These are phyloP conservation scores for Oryzaephilus surinamensis DNA, from an alignment of 1,140 invertebrate genomes.

Conservation along the genomic window DNA sequence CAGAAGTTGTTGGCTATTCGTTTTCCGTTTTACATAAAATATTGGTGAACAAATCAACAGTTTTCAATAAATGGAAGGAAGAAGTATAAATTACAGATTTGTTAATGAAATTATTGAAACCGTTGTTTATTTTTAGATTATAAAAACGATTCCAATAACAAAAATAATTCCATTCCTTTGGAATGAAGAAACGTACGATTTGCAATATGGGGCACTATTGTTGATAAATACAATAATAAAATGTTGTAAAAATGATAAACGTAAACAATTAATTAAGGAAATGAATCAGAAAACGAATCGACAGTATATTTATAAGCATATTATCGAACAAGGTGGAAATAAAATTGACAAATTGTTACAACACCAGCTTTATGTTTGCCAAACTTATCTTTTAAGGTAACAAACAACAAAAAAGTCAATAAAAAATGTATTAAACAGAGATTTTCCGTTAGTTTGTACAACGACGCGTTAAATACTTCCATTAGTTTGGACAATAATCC, in stretches of 20 bases:
- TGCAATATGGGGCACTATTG: slow-evolving; percentile 22
- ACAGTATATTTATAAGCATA: slow-evolving; percentile 24
- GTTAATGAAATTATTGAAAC: neutral
- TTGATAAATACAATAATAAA: slow-evolving; percentile 27
- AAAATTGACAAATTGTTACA: slow-evolving; percentile 21
- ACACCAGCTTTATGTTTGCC: slow-evolving; percentile 28
- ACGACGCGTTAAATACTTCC: slow-evolving; percentile 17
- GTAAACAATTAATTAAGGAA: slow-evolving; percentile 23
- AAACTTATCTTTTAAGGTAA: slow-evolving; percentile 28
- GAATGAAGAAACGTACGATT: slow-evolving; percentile 5
- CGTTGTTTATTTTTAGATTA: slow-evolving; percentile 16
- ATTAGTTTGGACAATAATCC: slow-evolving; percentile 15
- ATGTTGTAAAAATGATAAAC: slow-evolving; percentile 21
- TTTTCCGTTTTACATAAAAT: slow-evolving; percentile 27
- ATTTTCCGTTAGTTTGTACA: slow-evolving; percentile 22
- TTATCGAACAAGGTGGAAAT: slow-evolving; percentile 17
- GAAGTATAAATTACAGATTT: slow-evolving; percentile 7
- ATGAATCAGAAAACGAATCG: slow-evolving; percentile 23
- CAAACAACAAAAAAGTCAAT: neutral
- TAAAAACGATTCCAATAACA: slow-evolving; percentile 15
- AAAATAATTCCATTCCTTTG: slow-evolving; percentile 20
- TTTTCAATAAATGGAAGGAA: slow-evolving; percentile 21
- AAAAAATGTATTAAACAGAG: neutral
- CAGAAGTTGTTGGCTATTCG: slow-evolving; percentile 16
- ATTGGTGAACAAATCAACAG: slow-evolving; percentile 13